Evolutionary conservation across 2,888 invertebrate species (phyloP), one percentile per base, ranked within the genome.

Genomic region (Acheta domesticus): DNA sequence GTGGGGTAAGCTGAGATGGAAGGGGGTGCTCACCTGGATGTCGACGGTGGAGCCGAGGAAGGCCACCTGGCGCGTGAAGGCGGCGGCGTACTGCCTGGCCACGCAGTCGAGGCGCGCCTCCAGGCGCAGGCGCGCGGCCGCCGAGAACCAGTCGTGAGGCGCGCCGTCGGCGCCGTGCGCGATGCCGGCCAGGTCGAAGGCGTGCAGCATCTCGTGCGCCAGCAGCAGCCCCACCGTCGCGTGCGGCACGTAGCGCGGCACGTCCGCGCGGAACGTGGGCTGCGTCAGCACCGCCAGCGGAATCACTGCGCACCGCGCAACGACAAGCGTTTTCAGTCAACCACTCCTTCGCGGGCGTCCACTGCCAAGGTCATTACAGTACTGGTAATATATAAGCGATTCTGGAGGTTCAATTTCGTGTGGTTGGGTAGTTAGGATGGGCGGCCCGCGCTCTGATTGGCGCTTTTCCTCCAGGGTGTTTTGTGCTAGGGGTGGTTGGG

Each of bases 171-270:
- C 85, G 83, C 87, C 86, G 78, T 86, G 84, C 85, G 74, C 86
- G 20, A 83, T 83, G 5, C 84, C 85, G 23, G 81, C 81, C 23
- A 83, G 85, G 83, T 89, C 89, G 81, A 89, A 87, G 16, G 87
- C 88, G 82, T 89, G 89, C 21, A 89, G 85, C 74, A 89, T 87
- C 83, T 89, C 89, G 83, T 89, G 89, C 48, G 87, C 87, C 78
- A 89, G 86, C 74, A 89, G 87, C 49, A 88, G 86, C 14, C 89
- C 89, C 20, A 89, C 84, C 2, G 88, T 88, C 2, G 88, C 88
- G 82, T 88, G 87, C 49, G 86, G 86, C 48, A 89, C 85, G 81
- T 88, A 89, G 50, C 86, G 85, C 2, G 89, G 89, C 48, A 88
- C 87, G 20, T 86, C 86, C 48, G 85, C 85, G 83, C 86, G 86